Evolutionary conservation across 2,797 vertebrate species (phyloP).

Genomic region (Sebastes hubbsi): DNA sequence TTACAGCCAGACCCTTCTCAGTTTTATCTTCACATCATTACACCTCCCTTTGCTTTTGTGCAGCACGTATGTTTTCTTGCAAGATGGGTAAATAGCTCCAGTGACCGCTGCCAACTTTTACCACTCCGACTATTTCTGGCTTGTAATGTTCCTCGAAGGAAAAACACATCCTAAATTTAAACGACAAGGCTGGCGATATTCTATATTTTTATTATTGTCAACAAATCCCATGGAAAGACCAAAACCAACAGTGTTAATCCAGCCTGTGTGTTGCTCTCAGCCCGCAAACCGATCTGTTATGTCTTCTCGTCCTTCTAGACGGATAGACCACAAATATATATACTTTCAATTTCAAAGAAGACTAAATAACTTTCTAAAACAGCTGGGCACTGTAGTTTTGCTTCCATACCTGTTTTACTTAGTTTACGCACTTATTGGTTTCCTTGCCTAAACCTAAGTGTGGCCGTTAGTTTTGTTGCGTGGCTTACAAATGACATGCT

Average conservation of each 20-base stretch:
- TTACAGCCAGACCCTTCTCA: not conserved
- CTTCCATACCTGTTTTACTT: too few relatives aligned
- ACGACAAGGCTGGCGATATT: not conserved
- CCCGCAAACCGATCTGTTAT: not conserved
- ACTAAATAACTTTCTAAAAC: too few relatives aligned
- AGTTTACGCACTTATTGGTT: too few relatives aligned
- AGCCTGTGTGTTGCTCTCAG: not conserved
- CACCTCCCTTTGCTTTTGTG: not conserved
- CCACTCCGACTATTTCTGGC: not conserved
- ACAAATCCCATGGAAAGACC: not conserved
- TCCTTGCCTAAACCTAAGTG: too few relatives aligned
- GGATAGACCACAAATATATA: too few relatives aligned
- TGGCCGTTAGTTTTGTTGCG: too few relatives aligned
- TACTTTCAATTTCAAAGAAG: too few relatives aligned
- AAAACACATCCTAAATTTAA: not conserved
- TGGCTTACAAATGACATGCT: fast-evolving
- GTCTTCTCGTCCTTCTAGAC: not conserved
- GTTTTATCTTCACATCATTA: not conserved
- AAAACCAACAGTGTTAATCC: not conserved
- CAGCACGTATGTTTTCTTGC: not conserved
- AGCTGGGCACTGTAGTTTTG: too few relatives aligned
- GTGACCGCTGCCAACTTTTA: not conserved
- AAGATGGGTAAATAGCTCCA: not conserved
- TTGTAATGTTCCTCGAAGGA: not conserved
- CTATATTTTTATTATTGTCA: not conserved